Evolutionary conservation across 2,113 vertebrate genomes (phyloP).

Genomic region (Micromys minutus): DNA sequence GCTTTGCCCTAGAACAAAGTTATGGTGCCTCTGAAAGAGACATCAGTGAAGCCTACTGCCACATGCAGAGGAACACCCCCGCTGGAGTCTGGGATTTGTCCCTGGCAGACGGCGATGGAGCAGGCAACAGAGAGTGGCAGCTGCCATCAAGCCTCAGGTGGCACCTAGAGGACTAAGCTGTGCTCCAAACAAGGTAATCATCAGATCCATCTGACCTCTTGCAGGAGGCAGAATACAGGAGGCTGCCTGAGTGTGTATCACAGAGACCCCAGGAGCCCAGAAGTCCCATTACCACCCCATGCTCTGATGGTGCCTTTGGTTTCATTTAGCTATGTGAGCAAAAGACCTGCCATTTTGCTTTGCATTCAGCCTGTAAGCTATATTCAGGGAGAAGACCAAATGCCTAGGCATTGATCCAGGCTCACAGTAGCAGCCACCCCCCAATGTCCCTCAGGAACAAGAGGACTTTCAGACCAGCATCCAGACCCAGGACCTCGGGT

Average conservation of each 20-base stretch:
- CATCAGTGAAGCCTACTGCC: fast-evolving
- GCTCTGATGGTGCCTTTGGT: background rate
- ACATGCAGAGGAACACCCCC: fast-evolving
- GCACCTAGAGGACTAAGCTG: background rate
- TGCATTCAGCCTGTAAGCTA: background rate
- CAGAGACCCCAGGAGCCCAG: background rate
- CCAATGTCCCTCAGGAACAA: background rate
- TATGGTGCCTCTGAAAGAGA: background rate
- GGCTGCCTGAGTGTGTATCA: background rate
- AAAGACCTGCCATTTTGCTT: no score
- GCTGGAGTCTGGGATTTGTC: background rate
- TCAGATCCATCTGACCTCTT: background rate
- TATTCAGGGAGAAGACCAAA: no score
- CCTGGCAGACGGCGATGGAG: background rate
- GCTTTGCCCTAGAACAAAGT: fast-evolving
- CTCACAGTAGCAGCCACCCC: background rate
- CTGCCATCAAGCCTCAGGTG: background rate
- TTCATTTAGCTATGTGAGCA: background rate
- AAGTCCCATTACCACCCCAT: background rate
- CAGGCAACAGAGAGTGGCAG: background rate
- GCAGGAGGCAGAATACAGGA: background rate
- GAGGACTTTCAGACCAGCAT: background rate
- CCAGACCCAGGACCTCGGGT: background rate
- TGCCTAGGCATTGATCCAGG: background rate
- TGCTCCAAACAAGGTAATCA: background rate